Percentiles rank a stretch among this genome's conserved stretches.
Evolutionary conservation across 1,140 invertebrate genomes (phyloP).

Genomic region (Saccostrea cuccullata): DNA sequence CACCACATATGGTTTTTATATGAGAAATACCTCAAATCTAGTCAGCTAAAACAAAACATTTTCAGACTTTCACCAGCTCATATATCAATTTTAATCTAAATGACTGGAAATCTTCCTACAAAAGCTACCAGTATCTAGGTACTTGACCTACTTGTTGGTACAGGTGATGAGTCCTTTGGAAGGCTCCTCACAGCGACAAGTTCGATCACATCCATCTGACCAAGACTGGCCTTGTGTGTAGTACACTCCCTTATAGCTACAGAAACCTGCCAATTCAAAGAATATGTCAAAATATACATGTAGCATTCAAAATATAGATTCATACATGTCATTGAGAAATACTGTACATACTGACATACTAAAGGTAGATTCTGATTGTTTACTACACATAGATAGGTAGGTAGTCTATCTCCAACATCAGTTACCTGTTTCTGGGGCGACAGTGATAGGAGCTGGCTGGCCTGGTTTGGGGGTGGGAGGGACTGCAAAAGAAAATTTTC

Average conservation of each 20-base stretch:
- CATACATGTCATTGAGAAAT: too few relatives aligned
- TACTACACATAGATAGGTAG: too few relatives aligned
- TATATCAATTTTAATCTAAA: too few relatives aligned
- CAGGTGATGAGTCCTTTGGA: conserved; percentile 68
- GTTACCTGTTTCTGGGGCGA: conserved; percentile 49
- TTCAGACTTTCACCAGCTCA: too few relatives aligned
- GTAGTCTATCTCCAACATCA: not conserved
- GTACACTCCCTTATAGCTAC: conserved; percentile 67
- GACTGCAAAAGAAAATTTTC: not conserved
- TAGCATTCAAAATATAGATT: too few relatives aligned
- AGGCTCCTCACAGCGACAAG: conserved; percentile 66
- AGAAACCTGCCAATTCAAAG: conserved; percentile 57
- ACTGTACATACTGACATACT: too few relatives aligned
- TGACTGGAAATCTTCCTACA: too few relatives aligned
- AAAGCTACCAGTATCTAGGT: too few relatives aligned
- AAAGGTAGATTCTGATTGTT: too few relatives aligned
- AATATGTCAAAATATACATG: not conserved
- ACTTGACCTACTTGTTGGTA: conserved; percentile 61
- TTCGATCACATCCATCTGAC: conserved; percentile 69
- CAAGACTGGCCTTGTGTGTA: conserved; percentile 67
- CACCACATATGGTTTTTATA: too few relatives aligned
- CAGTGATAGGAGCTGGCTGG: conserved; percentile 49
- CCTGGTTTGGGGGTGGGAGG: conserved; percentile 46
- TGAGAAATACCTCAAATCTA: too few relatives aligned
- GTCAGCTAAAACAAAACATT: too few relatives aligned